Conservation (phyloP, 2,797 vertebrate genomes). For the Alauda arvensis region DNA sequence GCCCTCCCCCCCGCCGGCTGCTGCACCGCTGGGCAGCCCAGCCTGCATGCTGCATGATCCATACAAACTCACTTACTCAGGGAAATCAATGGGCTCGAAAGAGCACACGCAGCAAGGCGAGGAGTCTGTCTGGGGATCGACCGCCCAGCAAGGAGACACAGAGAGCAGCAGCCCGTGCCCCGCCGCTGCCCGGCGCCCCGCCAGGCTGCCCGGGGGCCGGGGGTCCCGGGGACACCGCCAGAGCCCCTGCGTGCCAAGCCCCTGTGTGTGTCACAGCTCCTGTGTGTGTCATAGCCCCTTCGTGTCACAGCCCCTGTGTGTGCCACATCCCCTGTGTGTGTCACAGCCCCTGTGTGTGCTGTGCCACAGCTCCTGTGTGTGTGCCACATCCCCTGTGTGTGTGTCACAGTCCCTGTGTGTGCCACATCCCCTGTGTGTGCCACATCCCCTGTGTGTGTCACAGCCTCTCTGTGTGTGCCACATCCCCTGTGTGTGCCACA, state of each 20-base stretch:
- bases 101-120: slow-evolving; percentile 58
- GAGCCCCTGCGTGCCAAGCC: not conserved
- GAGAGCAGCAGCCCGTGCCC: slow-evolving; percentile 30
- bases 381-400: no score
- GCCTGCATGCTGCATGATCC: slow-evolving; percentile 62
- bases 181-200: not conserved
- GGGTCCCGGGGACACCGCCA: not conserved
- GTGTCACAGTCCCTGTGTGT: no score
- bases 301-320: accelerated
- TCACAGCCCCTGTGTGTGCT: no score
- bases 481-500: no score
- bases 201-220: not conserved
- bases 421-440: no score
- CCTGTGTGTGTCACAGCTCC: not conserved
- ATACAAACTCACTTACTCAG: slow-evolving; percentile 71
- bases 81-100: slow-evolving; percentile 67
- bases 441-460: no score
- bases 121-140: slow-evolving; percentile 65
- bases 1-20: slow-evolving; percentile 36
- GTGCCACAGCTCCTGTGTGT: no score
- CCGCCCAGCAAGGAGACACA: slow-evolving; percentile 34
- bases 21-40: slow-evolving; percentile 50
- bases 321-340: no score
- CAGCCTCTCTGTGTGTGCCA: no score
- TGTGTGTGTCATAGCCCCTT: not conserved